A percentile compares a stretch with the other conserved stretches of the same genome.
Evolutionary conservation across 1,140 invertebrate species (phyloP).

Genomic region (Chironomus striatipennis): DNA sequence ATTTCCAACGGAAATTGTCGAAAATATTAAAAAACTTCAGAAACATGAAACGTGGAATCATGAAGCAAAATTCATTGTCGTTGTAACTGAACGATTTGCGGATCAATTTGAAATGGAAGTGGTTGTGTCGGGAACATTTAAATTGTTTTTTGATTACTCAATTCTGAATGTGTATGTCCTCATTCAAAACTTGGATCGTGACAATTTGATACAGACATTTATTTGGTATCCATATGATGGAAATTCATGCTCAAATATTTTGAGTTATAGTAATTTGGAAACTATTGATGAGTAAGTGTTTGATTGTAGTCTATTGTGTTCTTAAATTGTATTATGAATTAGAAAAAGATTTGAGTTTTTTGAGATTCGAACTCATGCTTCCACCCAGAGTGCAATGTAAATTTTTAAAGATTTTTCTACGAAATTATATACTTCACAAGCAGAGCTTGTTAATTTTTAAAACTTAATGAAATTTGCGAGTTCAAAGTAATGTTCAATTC

Average conservation of each 20-base stretch:
- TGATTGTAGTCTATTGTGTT: no score
- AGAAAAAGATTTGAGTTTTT: no score
- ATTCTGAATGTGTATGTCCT: slow-evolving; percentile 25
- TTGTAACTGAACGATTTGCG: not conserved
- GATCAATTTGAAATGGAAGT: slow-evolving; percentile 21
- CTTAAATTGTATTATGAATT: no score
- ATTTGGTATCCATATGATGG: slow-evolving; percentile 25
- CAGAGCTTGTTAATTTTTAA: no score
- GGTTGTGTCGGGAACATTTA: slow-evolving; percentile 2
- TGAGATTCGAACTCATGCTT: no score
- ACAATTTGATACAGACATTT: slow-evolving; percentile 11
- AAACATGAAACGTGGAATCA: slow-evolving; percentile 24
- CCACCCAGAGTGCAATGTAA: no score
- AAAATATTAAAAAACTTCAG: slow-evolving; percentile 16
- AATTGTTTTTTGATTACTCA: slow-evolving; percentile 4
- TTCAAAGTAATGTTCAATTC: no score
- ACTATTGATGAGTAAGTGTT: slow-evolving; percentile 24
- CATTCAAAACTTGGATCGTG: not conserved
- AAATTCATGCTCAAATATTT: slow-evolving; percentile 4
- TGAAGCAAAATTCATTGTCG: slow-evolving; percentile 18
- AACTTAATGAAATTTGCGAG: no score
- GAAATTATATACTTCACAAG: no score
- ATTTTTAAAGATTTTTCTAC: no score
- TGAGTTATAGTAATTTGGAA: not conserved
- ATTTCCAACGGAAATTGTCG: not conserved